Conservation (phyloP, 2,113 vertebrate species). For the Stigmatopora nigra region DNA sequence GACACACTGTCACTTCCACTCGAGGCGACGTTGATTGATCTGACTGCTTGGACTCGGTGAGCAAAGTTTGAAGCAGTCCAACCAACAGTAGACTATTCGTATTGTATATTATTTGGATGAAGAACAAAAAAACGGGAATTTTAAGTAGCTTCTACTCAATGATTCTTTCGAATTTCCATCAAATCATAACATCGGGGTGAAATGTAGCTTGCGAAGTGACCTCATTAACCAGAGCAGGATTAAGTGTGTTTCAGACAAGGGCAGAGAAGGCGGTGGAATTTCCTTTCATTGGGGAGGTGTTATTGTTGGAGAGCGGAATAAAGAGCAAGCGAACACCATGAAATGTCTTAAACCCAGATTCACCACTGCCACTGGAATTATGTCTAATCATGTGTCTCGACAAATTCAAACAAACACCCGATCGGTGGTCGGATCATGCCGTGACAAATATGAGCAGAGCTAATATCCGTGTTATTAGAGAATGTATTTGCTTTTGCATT, state of each 20-base stretch:
- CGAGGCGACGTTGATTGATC: constrained; percentile 41
- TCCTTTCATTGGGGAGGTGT: constrained; percentile 75
- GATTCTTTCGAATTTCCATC: not conserved
- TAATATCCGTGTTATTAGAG: not conserved
- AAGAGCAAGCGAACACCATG: constrained; percentile 51
- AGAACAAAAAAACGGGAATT: constrained; percentile 2
- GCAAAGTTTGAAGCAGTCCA: constrained; percentile 47
- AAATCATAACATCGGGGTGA: constrained; percentile 29
- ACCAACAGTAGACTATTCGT: not conserved
- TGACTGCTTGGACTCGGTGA: constrained; percentile 49
- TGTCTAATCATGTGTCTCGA: constrained; percentile 48
- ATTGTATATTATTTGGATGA: constrained; percentile 11
- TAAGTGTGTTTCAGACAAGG: constrained; percentile 65
- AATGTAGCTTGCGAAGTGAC: constrained; percentile 73
- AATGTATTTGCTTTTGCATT: constrained; percentile 1
- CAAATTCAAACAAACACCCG: constrained; percentile 27
- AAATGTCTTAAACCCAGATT: constrained; percentile 63
- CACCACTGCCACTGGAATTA: constrained; percentile 51
- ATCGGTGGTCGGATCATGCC: constrained; percentile 11
- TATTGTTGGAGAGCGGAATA: constrained; percentile 76
- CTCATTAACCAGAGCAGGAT: constrained; percentile 72
- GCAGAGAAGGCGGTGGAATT: constrained; percentile 71
- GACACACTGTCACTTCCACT: constrained; percentile 68
- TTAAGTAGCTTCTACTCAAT: constrained; percentile 5
- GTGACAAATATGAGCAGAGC: constrained; percentile 7